Evolutionary conservation across 2,797 vertebrate species (phyloP).

Genomic region (Tympanoctomys barrerae): DNA sequence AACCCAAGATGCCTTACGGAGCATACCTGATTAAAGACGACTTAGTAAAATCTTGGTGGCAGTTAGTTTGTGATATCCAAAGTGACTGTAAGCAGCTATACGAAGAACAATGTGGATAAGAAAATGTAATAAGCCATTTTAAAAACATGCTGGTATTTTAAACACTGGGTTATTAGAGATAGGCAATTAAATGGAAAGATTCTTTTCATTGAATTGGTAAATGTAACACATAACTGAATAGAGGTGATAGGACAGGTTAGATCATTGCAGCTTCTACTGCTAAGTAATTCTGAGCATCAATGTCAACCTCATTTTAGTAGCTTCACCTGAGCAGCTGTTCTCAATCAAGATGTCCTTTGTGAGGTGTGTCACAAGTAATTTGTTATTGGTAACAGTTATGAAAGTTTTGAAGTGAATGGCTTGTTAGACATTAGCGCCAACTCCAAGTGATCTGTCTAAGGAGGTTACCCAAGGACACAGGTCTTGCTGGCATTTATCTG

Average conservation of each 20-base stretch:
- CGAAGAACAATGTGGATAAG: conserved; percentile 37
- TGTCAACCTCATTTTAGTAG: neutral
- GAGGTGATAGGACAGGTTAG: neutral
- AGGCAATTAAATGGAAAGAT: neutral
- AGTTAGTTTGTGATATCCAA: conserved; percentile 44
- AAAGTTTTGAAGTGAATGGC: conserved; percentile 65
- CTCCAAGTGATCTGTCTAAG: neutral
- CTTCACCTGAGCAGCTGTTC: conserved; percentile 3
- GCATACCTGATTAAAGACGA: conserved; percentile 25
- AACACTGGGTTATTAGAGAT: neutral
- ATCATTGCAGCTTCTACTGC: neutral
- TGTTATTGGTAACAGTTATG: neutral
- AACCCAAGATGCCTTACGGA: conserved; percentile 13
- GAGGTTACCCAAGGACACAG: conserved; percentile 17
- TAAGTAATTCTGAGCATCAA: neutral
- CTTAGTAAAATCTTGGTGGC: conserved; percentile 31
- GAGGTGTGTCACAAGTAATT: conserved; percentile 34
- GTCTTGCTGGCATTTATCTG: neutral
- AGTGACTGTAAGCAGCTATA: conserved; percentile 18
- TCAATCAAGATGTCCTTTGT: neutral
- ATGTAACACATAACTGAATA: neutral
- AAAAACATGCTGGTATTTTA: conserved; percentile 37
- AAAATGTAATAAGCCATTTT: conserved; percentile 43
- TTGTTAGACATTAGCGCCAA: conserved; percentile 53
- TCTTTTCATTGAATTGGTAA: conserved; percentile 31